Evolutionary conservation across 2,888 invertebrate genomes (phyloP).

Genomic region (Pristionchus entomophagus): DNA sequence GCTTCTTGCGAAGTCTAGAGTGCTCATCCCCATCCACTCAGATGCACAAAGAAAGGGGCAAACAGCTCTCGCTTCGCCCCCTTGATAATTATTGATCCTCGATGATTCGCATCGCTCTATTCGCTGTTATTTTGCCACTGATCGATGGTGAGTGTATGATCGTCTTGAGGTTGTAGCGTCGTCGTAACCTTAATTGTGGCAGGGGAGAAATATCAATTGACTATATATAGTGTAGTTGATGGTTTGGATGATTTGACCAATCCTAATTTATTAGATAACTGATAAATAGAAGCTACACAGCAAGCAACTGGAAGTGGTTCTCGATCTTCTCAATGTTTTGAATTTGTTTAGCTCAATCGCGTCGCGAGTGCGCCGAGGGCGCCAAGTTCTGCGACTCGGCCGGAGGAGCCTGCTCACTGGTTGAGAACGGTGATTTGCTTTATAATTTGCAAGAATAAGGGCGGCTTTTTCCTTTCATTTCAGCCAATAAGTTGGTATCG

Average conservation of each 20-base stretch:
- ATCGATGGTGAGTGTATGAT: neutral
- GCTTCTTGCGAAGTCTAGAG: too few relatives aligned
- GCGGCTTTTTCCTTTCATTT: too few relatives aligned
- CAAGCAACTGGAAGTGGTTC: too few relatives aligned
- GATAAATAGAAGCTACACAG: too few relatives aligned
- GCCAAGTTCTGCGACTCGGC: conserved; percentile 4
- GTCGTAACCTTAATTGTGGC: too few relatives aligned
- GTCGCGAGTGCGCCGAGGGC: neutral
- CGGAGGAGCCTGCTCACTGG: conserved; percentile 20
- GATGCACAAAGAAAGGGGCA: conserved; percentile 29
- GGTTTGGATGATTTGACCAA: too few relatives aligned
- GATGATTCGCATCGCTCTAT: neutral
- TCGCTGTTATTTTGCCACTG: neutral
- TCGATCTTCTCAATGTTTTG: neutral
- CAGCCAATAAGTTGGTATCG: neutral
- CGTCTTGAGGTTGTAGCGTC: too few relatives aligned
- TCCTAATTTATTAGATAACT: too few relatives aligned
- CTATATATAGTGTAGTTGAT: too few relatives aligned
- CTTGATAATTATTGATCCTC: neutral
- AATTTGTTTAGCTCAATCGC: neutral
- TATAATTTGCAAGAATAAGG: neutral
- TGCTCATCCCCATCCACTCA: neutral
- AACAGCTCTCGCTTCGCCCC: neutral
- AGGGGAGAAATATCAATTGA: too few relatives aligned
- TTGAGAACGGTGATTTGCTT: conserved; percentile 5